Conservation (phyloP, 2,797 vertebrate genomes). For the Pteropus rufus region DNA sequence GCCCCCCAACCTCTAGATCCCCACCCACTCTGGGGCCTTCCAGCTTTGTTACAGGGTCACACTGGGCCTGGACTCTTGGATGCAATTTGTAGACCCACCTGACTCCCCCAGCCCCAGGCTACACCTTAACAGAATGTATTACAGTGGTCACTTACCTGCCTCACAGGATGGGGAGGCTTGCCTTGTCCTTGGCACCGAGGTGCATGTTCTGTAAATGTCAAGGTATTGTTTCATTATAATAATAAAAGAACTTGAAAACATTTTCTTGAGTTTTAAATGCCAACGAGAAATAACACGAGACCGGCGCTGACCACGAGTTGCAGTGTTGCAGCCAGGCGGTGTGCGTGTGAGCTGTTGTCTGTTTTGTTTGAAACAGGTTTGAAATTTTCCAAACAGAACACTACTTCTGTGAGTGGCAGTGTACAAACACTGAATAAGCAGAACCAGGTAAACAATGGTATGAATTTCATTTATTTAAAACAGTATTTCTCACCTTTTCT, state of each 20-base stretch:
- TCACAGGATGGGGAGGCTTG: background rate
- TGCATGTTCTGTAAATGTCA: background rate
- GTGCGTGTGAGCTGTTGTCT: background rate
- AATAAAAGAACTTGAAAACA: constrained; percentile 49
- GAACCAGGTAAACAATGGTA: constrained; percentile 54
- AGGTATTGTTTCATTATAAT: background rate
- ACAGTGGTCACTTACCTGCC: background rate
- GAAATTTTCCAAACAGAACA: background rate
- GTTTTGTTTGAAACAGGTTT: background rate
- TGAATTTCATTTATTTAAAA: constrained; percentile 74
- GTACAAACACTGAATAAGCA: background rate
- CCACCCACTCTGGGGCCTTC: fast-evolving
- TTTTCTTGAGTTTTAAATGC: background rate
- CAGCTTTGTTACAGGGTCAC: background rate
- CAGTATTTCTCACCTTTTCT: constrained; percentile 49
- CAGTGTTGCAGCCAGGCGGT: fast-evolving
- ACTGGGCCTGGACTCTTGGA: fast-evolving
- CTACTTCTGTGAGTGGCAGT: background rate
- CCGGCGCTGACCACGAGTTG: fast-evolving
- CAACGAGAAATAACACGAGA: background rate
- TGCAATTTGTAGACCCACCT: fast-evolving
- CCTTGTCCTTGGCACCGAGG: background rate
- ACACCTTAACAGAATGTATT: background rate
- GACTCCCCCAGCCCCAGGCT: background rate
- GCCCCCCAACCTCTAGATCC: too few relatives aligned